These are phyloP conservation scores for Microcebus tavaratra DNA, from an alignment of 2,113 vertebrate species.

Conservation along the genomic window DNA sequence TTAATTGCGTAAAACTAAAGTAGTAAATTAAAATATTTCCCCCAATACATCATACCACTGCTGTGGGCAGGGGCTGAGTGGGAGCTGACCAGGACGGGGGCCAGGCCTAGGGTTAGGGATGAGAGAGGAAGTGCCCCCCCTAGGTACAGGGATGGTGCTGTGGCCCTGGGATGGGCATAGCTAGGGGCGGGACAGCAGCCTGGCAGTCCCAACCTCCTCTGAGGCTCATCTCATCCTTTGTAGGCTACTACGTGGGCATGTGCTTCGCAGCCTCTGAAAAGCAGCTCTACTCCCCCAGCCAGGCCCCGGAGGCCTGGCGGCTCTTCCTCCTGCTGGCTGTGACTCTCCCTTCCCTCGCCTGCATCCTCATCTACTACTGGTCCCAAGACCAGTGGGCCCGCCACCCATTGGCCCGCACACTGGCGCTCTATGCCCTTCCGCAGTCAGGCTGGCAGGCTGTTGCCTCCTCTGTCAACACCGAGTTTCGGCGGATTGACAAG, in stretches of 20 bases:
- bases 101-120: background rate
- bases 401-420: conserved; percentile 88
- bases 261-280: conserved; percentile 93
- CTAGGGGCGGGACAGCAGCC: background rate
- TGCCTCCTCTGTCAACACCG: conserved; percentile 91
- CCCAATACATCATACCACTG: fast-evolving
- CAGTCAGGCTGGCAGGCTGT: conserved; percentile 89
- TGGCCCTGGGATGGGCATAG: background rate
- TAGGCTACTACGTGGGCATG: conserved; percentile 97
- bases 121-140: background rate
- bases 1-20: background rate
- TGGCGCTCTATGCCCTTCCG: conserved; percentile 85
- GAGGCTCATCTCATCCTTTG: background rate
- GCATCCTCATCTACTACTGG: conserved; percentile 90
- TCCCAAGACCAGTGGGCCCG: conserved; percentile 86
- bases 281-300: conserved; percentile 84
- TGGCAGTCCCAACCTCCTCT: background rate
- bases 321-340: conserved; percentile 86
- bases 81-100: background rate
- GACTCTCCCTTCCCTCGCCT: conserved; percentile 82
- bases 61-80: background rate
- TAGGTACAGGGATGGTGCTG: background rate
- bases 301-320: conserved; percentile 88
- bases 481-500: conserved; percentile 96
- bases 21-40: background rate